Conservation (phyloP, 2,888 invertebrate species). For the Pediacus dermestoides region DNA sequence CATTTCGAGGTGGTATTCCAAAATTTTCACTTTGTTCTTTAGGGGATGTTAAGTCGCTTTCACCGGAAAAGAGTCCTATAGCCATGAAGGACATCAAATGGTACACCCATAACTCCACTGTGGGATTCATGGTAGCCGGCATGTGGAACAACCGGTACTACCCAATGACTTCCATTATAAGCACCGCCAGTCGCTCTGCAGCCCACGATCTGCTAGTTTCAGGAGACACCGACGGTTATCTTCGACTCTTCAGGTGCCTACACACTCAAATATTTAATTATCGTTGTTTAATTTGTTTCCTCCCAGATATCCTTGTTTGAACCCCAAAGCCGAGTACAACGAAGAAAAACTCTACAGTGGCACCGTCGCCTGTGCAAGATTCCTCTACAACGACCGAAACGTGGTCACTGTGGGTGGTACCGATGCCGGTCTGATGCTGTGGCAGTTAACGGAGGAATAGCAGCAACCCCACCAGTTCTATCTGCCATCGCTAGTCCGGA, state of each 20-base stretch:
- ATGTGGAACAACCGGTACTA: slow-evolving; percentile 91
- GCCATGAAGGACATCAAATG: slow-evolving; percentile 90
- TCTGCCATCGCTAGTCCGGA: slow-evolving; percentile 29
- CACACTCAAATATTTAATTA: no score
- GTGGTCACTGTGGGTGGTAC: slow-evolving; percentile 82
- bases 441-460: slow-evolving; percentile 83
- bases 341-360: slow-evolving; percentile 86
- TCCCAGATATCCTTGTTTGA: slow-evolving; percentile 77
- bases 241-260: slow-evolving; percentile 82
- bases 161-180: slow-evolving; percentile 76
- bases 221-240: slow-evolving; percentile 86
- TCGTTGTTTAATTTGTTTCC: no score
- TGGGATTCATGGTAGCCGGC: slow-evolving; percentile 81
- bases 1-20: background rate
- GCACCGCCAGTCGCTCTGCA: slow-evolving; percentile 76
- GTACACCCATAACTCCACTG: slow-evolving; percentile 82
- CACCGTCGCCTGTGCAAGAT: slow-evolving; percentile 73
- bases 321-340: slow-evolving; percentile 81
- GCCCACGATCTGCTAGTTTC: slow-evolving; percentile 79
- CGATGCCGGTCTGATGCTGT: slow-evolving; percentile 86
- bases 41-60: slow-evolving; percentile 88
- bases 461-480: slow-evolving; percentile 39
- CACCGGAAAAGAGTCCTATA: slow-evolving; percentile 82
- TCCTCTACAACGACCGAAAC: slow-evolving; percentile 82
- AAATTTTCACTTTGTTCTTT: slow-evolving; percentile 31